Evolutionary conservation across 2,888 invertebrate species (phyloP), one percentile per base, ranked within the genome.

Genomic region (Calliphora vomitoria): DNA sequence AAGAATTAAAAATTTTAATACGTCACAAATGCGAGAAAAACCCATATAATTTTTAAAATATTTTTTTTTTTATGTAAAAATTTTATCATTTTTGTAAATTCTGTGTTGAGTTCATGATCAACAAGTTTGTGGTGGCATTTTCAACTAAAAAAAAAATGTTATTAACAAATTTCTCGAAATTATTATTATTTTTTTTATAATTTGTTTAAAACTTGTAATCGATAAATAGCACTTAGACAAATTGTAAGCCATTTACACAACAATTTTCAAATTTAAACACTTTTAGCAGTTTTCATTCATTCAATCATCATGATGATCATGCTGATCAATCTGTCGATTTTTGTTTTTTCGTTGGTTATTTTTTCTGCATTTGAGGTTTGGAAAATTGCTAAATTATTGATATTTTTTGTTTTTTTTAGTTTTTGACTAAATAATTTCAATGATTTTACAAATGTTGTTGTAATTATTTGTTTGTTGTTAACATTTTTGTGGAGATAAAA

Each of bases 301-400:
- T 82, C 41, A 11, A 58, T 58, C 55, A 55, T 25, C 11, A 4
- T 62, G 47, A 41, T 44, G 53, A 47, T n/a, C n/a, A n/a, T n/a
- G n/a, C n/a, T 20, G 66, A 76, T 60, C 20, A 44, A 60, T n/a
- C 20, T 58, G 15, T 20, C 13, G 44, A n/a, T 68, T 60, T n/a
- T 31, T 8, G 6, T 62, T 60, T 35, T 15, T n/a, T 68, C 68
- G 31, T 58, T 66, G 35, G 15, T 3, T 38, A 25, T 76, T 38
- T 72, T 81, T n/a, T 60, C 38, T 44, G 5, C 47, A 55, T 25
- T 55, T 64, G 58, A 31, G 81, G 66, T 82, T 62, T 76, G 55
- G 35, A 50, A 87, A 84, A 82, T 87, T 87, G 79, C 79, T 75
- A 85, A 87, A 79, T 87, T 76, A 84, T 85, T 78, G 84, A 85